Evolutionary conservation across 2,888 invertebrate species (phyloP).

Genomic region (Latrodectus hesperus): DNA sequence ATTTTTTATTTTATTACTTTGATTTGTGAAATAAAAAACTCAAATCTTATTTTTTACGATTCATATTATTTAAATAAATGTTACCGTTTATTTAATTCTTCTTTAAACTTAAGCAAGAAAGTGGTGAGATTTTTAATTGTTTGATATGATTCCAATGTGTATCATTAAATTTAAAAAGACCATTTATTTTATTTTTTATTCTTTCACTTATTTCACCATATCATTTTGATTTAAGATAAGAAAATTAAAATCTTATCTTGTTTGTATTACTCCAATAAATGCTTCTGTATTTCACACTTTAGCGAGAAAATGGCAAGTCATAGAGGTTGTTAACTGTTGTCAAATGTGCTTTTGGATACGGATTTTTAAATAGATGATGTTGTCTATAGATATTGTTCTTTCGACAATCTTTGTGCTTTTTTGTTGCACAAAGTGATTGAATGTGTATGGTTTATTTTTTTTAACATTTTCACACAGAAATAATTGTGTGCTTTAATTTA

Average conservation of each 20-base stretch:
- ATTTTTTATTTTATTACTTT: too few relatives aligned
- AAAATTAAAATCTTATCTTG: not conserved
- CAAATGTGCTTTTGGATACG: constrained; percentile 30
- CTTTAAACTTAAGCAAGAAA: too few relatives aligned
- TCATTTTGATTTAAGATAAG: not conserved
- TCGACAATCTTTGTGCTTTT: constrained; percentile 66
- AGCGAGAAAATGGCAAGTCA: constrained; percentile 13
- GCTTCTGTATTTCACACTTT: not conserved
- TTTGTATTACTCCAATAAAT: constrained; percentile 1
- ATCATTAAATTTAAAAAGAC: not conserved
- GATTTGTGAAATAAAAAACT: too few relatives aligned
- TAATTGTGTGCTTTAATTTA: constrained; percentile 18
- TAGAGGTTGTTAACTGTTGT: constrained; percentile 48
- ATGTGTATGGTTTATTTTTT: constrained; percentile 23
- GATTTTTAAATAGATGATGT: constrained; percentile 34
- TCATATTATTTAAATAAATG: too few relatives aligned
- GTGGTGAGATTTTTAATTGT: too few relatives aligned
- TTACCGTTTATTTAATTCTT: too few relatives aligned
- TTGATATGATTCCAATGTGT: too few relatives aligned
- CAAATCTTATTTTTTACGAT: too few relatives aligned
- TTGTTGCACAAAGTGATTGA: constrained; percentile 58
- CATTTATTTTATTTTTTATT: not conserved
- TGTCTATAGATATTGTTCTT: constrained; percentile 28
- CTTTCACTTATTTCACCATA: not conserved
- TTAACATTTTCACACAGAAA: constrained; percentile 16